Base-by-base conservation (phyloP, 2,797 vertebrate genomes). In the Rallus crepitans region DNA sequence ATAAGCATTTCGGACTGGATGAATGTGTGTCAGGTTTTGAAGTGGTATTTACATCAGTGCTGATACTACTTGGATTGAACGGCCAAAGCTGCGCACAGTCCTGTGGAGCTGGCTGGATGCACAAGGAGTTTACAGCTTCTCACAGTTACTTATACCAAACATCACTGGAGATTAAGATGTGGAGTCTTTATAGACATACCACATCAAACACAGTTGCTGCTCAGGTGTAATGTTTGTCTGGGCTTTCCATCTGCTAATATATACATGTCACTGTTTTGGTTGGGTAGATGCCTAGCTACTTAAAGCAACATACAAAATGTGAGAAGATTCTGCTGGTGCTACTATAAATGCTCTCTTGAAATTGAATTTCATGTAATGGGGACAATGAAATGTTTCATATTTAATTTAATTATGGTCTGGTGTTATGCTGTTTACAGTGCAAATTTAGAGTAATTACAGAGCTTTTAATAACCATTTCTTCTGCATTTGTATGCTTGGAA, bases 401-500 rank as follows among this genome's bases (percentile, higher is more conserved):
- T 89, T 89, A 76, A 83, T 96, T 92, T 92, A 94, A 75, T 88
- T 77, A 88, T 73, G 77, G 19, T 45, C 68, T 85, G 64, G 30
- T 73, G 57, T 80, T 90, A 70, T 1, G 31, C 81, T 73, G 68
- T 89, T 85, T 89, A 88, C 77, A 76, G 63, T 87, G 87, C 45
- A 96, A 83, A 85, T 93, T 72, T 77, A 90, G 85, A 94, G 71
- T 72, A 94, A 91, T 63, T 80, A 79, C 24, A 61, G 53, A 39
- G 42, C 27, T 84, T 93, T 71, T 81, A 68, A 72, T 80, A 94
- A 64, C 37, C 57, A 52, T 92, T 84, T 15, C 21, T 86, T 75
- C 17, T 84, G 25, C 30, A 52, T 70, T 94, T 1, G 0, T 85
- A 63, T 39, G 11, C 39, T 95, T 86, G 89, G 82, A 85, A 73